Base-by-base conservation (phyloP, 2,113 vertebrate genomes). In the Cyphomyrus plagiostoma region DNA sequence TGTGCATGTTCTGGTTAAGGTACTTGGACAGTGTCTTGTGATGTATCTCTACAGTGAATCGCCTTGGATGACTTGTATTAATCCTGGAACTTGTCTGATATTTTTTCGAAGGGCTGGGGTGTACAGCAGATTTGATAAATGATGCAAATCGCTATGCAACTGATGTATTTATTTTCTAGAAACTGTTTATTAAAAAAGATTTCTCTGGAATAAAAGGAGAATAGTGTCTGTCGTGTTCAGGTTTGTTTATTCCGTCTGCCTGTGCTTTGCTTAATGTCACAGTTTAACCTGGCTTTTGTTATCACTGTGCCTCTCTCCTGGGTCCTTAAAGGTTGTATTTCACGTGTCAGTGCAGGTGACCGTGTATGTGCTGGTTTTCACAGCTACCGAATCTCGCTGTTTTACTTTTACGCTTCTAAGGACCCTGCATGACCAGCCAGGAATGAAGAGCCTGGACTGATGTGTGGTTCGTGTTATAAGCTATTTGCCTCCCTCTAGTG, bases 81-180 rank as follows among this genome's bases (percentile, higher is more conserved):
- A 46, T 45, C 46, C 62, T 70, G 62, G 62, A 70, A 70, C n/a
- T 70, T 70, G 15, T 39, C 74, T 77, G 74, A 19, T 19, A 39
- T 86, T 49, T 86, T 48, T 86, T 86, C 26, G n/a, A 50, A 86
- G 23, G 46, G 83, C n/a, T 80, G 48, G 10, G 30, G 30, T 42
- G 15, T 80, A 19, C 13, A 42, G 74, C 74, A 6, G 7, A 19
- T 80, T 80, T 80, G 35, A 80, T 70, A 30, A 30, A 30, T 30
- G 26, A 88, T 88, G 19, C 45, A 88, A 88, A 77, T 74, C 3
- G 17, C 30, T 80, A 35, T 5, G 19, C 9, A 30, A 26, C 30
- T 49, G 0, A 80, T 88, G 45, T 88, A 88, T 88, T 88, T 88
- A 88, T 88, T 88, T 88, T 80, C 30, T 35, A 39, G 30, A 50